Conservation (phyloP, 2,113 vertebrate genomes). For the Rana temporaria region DNA sequence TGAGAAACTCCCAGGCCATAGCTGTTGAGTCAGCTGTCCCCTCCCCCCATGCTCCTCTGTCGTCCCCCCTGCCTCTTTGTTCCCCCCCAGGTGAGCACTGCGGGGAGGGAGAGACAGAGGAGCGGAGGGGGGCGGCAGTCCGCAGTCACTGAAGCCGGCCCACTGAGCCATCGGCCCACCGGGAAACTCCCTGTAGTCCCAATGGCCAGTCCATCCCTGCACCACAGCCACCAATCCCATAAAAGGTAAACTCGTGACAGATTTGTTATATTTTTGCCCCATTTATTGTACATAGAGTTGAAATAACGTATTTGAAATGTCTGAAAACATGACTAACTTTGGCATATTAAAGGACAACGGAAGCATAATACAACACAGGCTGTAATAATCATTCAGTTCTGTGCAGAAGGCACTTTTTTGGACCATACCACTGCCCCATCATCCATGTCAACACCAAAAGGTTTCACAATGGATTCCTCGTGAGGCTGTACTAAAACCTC, state of each 20-base stretch:
- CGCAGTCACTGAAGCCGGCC: too few relatives aligned
- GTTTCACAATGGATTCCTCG: background rate
- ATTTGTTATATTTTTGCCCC: background rate
- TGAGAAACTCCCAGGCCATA: too few relatives aligned
- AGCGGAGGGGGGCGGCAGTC: too few relatives aligned
- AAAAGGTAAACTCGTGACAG: background rate
- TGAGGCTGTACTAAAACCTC: background rate
- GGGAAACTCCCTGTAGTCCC: too few relatives aligned
- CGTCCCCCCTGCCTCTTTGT: too few relatives aligned
- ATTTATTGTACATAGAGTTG: background rate
- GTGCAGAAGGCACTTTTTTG: conserved; percentile 50
- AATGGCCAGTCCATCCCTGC: too few relatives aligned
- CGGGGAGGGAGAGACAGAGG: too few relatives aligned
- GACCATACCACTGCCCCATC: conserved; percentile 43
- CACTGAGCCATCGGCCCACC: too few relatives aligned
- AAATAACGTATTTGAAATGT: background rate
- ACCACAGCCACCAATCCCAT: too few relatives aligned
- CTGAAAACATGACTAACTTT: background rate
- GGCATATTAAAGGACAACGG: background rate
- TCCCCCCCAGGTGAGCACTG: too few relatives aligned
- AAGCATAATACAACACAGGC: background rate
- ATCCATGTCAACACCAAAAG: conserved; percentile 49
- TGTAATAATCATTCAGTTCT: conserved; percentile 6
- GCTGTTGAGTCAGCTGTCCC: too few relatives aligned
- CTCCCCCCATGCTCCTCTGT: too few relatives aligned